These are phyloP conservation scores for Siphlonurus alternatus DNA, from an alignment of 2,888 invertebrate genomes.

Conservation along the genomic window DNA sequence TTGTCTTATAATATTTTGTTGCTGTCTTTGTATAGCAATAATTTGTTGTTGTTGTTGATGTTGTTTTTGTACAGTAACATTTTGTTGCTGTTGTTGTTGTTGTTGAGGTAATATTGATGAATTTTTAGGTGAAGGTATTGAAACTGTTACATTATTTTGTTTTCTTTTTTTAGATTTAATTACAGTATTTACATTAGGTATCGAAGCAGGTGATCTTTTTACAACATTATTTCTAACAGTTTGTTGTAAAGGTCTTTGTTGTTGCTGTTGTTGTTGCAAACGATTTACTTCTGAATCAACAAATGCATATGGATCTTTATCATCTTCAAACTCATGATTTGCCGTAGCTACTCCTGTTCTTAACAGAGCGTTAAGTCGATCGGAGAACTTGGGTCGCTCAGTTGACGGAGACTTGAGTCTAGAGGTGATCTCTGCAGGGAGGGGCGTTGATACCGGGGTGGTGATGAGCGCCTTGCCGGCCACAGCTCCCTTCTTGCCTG, in stretches of 20 bases:
- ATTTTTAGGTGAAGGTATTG: neutral
- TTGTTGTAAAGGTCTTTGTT: neutral
- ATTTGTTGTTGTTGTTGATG: too few relatives aligned
- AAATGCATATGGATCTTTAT: conserved; percentile 30
- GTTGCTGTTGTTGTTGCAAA: too few relatives aligned
- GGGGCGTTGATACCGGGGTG: neutral
- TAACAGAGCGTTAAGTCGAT: conserved; percentile 28
- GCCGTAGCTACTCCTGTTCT: conserved; percentile 23
- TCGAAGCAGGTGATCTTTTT: neutral
- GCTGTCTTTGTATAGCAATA: neutral
- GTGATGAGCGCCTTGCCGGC: neutral
- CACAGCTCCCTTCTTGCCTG: too few relatives aligned
- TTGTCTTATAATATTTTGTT: neutral
- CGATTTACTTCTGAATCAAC: conserved; percentile 29
- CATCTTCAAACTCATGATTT: conserved; percentile 13
- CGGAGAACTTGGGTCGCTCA: conserved; percentile 30
- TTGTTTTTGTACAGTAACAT: neutral
- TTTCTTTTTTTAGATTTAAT: too few relatives aligned
- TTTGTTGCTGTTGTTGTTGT: neutral
- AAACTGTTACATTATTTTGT: too few relatives aligned
- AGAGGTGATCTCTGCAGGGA: neutral
- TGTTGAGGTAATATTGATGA: neutral
- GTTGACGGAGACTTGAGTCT: conserved; percentile 18
- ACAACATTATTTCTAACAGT: neutral
- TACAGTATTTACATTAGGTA: neutral